Evolutionary conservation across 2,888 invertebrate genomes (phyloP), one percentile per base, ranked within the genome.

Genomic region (Cecidostiba fungosa): DNA sequence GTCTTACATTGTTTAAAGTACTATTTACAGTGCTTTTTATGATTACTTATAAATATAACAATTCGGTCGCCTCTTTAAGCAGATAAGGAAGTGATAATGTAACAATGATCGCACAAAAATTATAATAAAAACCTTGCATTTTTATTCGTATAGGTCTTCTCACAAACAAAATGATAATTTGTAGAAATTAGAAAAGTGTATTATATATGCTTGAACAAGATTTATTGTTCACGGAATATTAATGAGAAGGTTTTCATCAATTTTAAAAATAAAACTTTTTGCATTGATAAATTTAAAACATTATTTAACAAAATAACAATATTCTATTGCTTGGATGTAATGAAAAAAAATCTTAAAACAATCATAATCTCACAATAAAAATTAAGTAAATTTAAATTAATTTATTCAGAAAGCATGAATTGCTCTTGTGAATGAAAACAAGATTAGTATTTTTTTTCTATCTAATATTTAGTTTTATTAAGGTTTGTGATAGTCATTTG

Each of bases 11-110:
- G 59, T 83, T 81, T 83, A 83, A 81, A 86, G 43, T 86, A 77
- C 70, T 88, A 86, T 87, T 39, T 88, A 88, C 88, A 88, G 86
- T 86, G 84, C 77, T 80, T 76, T 82, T 79, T 84, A 85, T 80
- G 26, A 54, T 77, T 87, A 76, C 43, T 83, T 86, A 87, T 82
- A 80, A 87, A 83, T 87, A 77, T 87, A 87, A 84, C 87, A 85
- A 87, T 85, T 87, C 77, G 83, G 77, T 87, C 36, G 77, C 70
- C 72, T 81, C 83, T 83, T 83, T 82, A 77, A 83, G 77, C 82
- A 83, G 39, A 83, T 72, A 85, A 80, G 79, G 29, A 84, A 72
- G 8, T 82, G 36, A 83, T 76, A 85, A 79, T 82, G 50, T 66
- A 85, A 77, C 80, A 82, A 85, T 85, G 50, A 78, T 87, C 32